Base-by-base conservation (phyloP, 64 coral and sea anemone genomes). In the Actinia tenebrosa region DNA sequence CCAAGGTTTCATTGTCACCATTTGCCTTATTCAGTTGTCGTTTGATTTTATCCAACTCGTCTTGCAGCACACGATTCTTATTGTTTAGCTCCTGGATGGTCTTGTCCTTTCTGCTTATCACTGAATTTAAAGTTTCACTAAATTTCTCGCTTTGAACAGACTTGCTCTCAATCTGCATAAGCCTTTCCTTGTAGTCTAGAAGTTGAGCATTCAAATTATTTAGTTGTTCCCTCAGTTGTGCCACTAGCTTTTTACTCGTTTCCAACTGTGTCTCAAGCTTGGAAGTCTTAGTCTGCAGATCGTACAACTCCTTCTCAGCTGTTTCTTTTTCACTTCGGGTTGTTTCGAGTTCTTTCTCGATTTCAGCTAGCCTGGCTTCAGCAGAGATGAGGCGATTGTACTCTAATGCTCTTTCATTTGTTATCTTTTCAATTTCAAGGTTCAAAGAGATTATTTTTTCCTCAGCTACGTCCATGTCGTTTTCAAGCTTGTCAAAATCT, bases 391-490 rank as follows among this genome's bases (percentile, higher is more conserved):
- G 71, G 10, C 89, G 88, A 42, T 97, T 87, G 80, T 97, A 97
- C 72, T 97, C 91, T 68, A 88, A 89, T 22, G 61, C 79, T 71
- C 93, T 97, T 47, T 97, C 88, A 7, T 93, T 90, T 8, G 71
- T 93, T 15, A 97, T 91, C 63, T 87, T 72, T 50, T 97, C 94
- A 72, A 97, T 87, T 9, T 97, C 94, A 13, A 97, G 71, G 50
- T 97, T 97, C 16, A 97, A 84, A 22, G 94, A 93, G 22, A 97
- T 92, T 15, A 97, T 93, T 45, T 97, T 97, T 86, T 97, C 94
- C 64, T 97, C 94, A 37, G 94, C 94, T 14, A 97, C 80, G 77
- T 97, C 94, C 94, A 97, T 97, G 47, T 97, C 94, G 68, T 92
- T 93, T 80, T 97, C 94, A 16, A 97, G 53, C 85, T 88, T 86